Percentiles rank a stretch among this genome's conserved stretches.
Evolutionary conservation across 1,140 invertebrate genomes (phyloP).

Genomic region (Trichogramma pretiosum): DNA sequence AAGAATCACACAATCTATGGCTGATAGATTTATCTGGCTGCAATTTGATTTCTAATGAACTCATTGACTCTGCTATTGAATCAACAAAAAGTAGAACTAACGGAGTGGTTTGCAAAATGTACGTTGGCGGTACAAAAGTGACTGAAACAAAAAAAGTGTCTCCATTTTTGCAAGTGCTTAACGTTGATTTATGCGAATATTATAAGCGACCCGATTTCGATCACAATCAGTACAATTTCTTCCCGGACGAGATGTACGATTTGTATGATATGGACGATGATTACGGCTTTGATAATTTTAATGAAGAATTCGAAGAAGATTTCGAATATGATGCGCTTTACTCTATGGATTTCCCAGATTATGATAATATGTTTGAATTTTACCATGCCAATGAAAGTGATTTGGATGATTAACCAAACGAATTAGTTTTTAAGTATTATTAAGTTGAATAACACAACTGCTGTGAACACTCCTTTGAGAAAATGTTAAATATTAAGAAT

Average conservation of each 20-base stretch:
- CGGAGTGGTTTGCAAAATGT: constrained; percentile 27
- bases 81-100: constrained; percentile 24
- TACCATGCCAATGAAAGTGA: too few relatives aligned
- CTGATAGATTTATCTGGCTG: constrained; percentile 28
- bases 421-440: too few relatives aligned
- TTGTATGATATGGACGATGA: not conserved
- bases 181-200: constrained; percentile 21
- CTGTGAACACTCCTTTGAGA: too few relatives aligned
- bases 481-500: too few relatives aligned
- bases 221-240: not conserved
- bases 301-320: too few relatives aligned
- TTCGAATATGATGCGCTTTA: too few relatives aligned
- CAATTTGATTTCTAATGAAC: constrained; percentile 18
- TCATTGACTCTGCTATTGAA: constrained; percentile 22
- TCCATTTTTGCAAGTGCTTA: constrained; percentile 31
- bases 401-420: too few relatives aligned
- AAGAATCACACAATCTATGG: constrained; percentile 22
- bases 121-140: constrained; percentile 22
- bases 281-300: too few relatives aligned
- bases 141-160: constrained; percentile 21
- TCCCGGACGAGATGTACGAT: not conserved
- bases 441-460: too few relatives aligned
- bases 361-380: too few relatives aligned
- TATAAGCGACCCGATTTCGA: not conserved
- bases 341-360: too few relatives aligned